Base-by-base conservation (phyloP, 2,797 vertebrate species). In the Holocentrus rufus region DNA sequence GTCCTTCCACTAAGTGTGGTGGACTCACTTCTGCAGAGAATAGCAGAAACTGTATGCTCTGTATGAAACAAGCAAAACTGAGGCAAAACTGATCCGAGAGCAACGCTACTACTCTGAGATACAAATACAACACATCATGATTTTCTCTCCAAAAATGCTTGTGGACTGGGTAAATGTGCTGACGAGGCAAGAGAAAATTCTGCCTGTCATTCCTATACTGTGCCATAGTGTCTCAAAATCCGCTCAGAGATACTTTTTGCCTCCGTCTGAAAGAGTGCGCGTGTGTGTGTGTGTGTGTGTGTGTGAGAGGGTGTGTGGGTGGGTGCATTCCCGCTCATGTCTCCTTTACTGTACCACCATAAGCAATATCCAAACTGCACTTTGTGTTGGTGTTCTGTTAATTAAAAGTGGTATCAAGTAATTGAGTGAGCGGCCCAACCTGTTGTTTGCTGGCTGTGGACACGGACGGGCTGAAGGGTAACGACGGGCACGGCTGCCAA, bases 301-400 rank as follows among this genome's bases (percentile, higher is more conserved):
- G 20, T 13, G 52, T 14, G 22, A 18, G 30, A 30, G 18, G 30
- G 18, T 27, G 20, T 67, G 42, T 56, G 64, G 52, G 61, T 4
- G 49, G 15, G 49, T 52, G 72, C 55, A 46, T 64, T 74, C 20
- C 72, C 55, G 50, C 27, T 80, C 69, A 47, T 69, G 44, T 77
- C 62, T 63, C 34, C 36, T 2, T 47, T 55, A 72, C 59, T 60
- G 59, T 83, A 71, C 67, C 49, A 61, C 46, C 73, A 56, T 74
- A 77, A 82, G 73, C 71, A 86, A 77, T 80, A 84, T 81, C 71
- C 60, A 72, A 66, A 62, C 73, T 75, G 27, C 3, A 57, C 58
- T 72, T 74, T 18, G 60, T 78, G 47, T 73, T 71, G 65, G 50
- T 27, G 47, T 65, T 69, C 52, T 54, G 50, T 72, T 82, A 84